Evolutionary conservation across 2,113 vertebrate species (phyloP).

Genomic region (Strix uralensis): DNA sequence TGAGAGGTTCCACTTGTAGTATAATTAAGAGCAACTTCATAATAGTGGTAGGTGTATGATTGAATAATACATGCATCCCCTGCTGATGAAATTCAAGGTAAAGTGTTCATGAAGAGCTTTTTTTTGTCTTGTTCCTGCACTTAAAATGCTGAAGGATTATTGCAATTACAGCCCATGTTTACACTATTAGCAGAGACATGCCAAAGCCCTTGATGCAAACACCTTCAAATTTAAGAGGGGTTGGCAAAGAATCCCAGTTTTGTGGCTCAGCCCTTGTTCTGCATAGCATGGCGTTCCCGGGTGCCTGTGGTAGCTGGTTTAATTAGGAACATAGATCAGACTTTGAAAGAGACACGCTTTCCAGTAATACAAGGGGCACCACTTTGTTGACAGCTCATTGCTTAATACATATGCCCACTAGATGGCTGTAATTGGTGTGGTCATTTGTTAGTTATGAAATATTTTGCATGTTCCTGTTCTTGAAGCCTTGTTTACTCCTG

Average conservation of each 20-base stretch:
- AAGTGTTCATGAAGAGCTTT: not conserved
- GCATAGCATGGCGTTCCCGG: not conserved
- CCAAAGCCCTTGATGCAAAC: not conserved
- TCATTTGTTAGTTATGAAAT: slow-evolving; percentile 3
- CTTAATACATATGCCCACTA: slow-evolving; percentile 25
- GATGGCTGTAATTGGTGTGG: slow-evolving; percentile 52
- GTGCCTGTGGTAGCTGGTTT: not conserved
- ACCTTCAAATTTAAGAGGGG: not conserved
- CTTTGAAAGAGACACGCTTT: not conserved
- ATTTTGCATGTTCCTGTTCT: not conserved
- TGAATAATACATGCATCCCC: slow-evolving; percentile 63
- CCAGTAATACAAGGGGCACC: not conserved
- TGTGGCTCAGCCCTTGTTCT: not conserved
- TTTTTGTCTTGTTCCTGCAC: not conserved
- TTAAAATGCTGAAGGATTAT: slow-evolving; percentile 33
- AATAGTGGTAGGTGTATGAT: slow-evolving; percentile 54
- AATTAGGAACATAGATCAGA: not conserved
- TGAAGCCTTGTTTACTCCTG: not conserved
- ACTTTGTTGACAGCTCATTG: not conserved
- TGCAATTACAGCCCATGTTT: slow-evolving; percentile 39
- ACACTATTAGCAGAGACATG: not conserved
- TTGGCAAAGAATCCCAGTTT: not conserved
- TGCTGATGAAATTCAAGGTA: slow-evolving; percentile 56
- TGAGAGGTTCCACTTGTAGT: slow-evolving; percentile 69
- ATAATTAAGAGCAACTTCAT: slow-evolving; percentile 70